Percentiles rank a stretch among this genome's conserved stretches.
These are phyloP conservation scores for Pitta sordida DNA, from an alignment of 2,113 vertebrate species.

Conservation along the genomic window DNA sequence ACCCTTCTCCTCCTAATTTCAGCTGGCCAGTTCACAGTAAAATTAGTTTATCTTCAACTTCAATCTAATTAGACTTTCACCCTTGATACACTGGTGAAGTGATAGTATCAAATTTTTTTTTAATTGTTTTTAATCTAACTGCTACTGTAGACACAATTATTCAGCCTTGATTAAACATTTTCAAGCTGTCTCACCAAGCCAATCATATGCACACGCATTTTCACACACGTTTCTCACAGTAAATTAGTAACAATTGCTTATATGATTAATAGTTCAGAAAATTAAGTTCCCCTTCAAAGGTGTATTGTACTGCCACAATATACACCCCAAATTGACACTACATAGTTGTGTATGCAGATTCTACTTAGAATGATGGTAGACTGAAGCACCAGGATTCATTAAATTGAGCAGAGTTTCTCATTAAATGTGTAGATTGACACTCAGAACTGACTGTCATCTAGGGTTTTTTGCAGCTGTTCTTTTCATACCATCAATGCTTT, in stretches of 20 bases:
- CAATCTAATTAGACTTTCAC: slow-evolving; percentile 18
- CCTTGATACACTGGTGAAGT: neutral
- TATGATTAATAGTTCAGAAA: slow-evolving; percentile 47
- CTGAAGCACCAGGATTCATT: slow-evolving; percentile 66
- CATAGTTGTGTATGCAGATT: slow-evolving; percentile 21
- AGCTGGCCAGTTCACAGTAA: neutral
- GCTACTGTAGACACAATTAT: slow-evolving; percentile 6
- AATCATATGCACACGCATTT: neutral
- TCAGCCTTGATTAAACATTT: slow-evolving; percentile 40
- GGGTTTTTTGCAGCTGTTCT: neutral
- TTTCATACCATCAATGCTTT: slow-evolving; percentile 22
- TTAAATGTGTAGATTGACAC: slow-evolving; percentile 76
- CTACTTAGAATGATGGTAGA: slow-evolving; percentile 53
- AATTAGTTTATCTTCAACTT: neutral
- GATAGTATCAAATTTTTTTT: neutral
- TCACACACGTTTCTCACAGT: slow-evolving; percentile 16
- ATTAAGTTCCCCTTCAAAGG: slow-evolving; percentile 20
- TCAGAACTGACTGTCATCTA: slow-evolving; percentile 61
- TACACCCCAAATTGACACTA: slow-evolving; percentile 42
- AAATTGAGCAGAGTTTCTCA: slow-evolving; percentile 71
- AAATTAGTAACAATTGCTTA: slow-evolving; percentile 60
- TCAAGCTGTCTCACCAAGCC: slow-evolving; percentile 4
- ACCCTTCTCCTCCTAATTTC: neutral
- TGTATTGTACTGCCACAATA: neutral
- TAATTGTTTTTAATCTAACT: neutral